phyloP scores from a whole-genome alignment of 2,888 invertebrate species.

The Emesis furor region DNA sequence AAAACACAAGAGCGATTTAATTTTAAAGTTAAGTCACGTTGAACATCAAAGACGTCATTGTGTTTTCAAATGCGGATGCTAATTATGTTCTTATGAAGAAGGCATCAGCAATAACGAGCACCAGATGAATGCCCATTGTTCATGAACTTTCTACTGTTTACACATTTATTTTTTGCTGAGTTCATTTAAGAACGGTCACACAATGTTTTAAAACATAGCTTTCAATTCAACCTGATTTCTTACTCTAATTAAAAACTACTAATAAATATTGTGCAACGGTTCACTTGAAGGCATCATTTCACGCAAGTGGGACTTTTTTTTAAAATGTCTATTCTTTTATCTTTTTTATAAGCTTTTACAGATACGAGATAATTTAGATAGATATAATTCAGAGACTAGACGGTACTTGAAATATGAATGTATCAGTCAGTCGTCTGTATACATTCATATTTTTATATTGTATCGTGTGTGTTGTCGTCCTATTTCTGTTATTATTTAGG shows the following conservation, averaged over 20 bases:
- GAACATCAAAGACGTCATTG: constrained; percentile 79
- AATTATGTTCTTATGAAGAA: constrained; percentile 81
- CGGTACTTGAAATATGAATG: too few species aligned
- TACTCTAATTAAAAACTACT: background rate
- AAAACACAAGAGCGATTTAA: constrained; percentile 19
- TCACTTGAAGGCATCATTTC: too few species aligned
- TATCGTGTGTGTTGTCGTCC: too few species aligned
- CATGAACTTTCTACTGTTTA: constrained; percentile 64
- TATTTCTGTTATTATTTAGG: too few species aligned
- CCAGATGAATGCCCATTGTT: constrained; percentile 68
- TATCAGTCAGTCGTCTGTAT: too few species aligned
- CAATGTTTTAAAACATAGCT: background rate
- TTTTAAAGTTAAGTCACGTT: constrained; percentile 79
- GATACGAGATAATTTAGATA: too few species aligned
- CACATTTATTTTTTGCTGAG: constrained; percentile 33
- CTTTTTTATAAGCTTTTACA: too few species aligned
- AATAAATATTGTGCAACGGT: background rate
- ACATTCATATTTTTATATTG: too few species aligned
- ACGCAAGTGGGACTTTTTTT: too few species aligned
- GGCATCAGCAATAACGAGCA: constrained; percentile 65
- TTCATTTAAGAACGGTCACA: constrained; percentile 7
- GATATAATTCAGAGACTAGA: too few species aligned
- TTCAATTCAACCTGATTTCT: constrained; percentile 37
- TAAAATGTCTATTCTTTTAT: too few species aligned
- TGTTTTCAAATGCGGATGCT: constrained; percentile 78